Base-by-base conservation (phyloP, 2,113 vertebrate species). In the Python bivittatus region DNA sequence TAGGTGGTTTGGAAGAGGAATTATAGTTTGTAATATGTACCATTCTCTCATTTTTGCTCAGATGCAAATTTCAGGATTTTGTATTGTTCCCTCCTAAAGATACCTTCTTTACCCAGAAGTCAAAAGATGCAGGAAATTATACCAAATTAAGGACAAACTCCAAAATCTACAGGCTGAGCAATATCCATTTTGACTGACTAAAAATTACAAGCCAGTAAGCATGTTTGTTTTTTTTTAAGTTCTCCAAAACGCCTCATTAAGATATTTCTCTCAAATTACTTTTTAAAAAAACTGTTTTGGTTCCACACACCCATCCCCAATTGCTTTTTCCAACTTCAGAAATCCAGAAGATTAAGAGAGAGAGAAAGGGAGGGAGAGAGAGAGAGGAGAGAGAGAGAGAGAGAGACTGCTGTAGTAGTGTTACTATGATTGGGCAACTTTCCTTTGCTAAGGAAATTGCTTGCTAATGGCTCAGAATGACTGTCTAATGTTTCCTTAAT, bases 261-360 rank as follows among this genome's bases (percentile, higher is more conserved):
- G 17, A 48, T 60, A 4, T 11, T 56, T 64, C 44, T 54, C 44
- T 86, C 84, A 91, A 61, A 53, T 5, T 20, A 27, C 38, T 56
- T 92, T 0, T n/a, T n/a, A n/a, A 61, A 68, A 38, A 7, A 52
- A 79, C 68, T 79, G n/a, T 33, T 86, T 86, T 54, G 48, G 42
- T 23, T 64, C 56, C 9, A 52, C 3, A 86, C 13, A 79, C 11
- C 23, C 2, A 79, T 1, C 1, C 33, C 72, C 17, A 20, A 12
- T 25, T 61, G 29, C 15, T 42, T 42, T 60, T 64, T 88, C 48
- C 60, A 88, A 38, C n/a, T 93, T 93, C 91, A 68, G 88, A 96
- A 94, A 95, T 93, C 60, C 13, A 11, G 53, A 53, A 92, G 87
- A 84, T 94, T 92, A 94, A 89, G 93, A 53, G 6, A 53, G 89